phyloP scores from a whole-genome alignment of 2,113 vertebrate genomes.

The Siniperca knerii region DNA sequence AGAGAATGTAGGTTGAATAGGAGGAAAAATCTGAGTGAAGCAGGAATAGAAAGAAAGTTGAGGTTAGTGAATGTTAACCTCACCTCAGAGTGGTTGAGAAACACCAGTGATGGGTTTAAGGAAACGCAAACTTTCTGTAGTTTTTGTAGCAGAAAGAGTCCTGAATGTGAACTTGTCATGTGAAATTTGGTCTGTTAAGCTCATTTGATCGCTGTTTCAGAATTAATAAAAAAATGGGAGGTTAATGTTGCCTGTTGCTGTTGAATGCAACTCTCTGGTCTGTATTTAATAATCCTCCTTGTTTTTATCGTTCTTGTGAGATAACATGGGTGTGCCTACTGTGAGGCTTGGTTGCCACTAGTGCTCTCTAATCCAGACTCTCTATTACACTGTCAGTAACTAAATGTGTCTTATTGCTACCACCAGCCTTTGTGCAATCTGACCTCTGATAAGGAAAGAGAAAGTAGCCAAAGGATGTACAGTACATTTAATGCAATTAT shows the following conservation, averaged over 20 bases:
- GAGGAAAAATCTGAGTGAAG: neutral
- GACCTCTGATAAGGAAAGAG: conserved; percentile 7
- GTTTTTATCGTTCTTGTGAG: neutral
- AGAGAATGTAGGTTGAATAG: neutral
- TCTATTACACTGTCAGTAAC: neutral
- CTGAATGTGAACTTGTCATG: conserved; percentile 10
- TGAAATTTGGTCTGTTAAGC: neutral
- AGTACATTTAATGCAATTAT: neutral
- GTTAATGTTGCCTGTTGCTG: neutral
- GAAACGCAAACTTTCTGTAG: neutral
- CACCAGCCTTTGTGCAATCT: neutral
- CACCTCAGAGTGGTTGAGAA: neutral
- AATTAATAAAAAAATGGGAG: neutral
- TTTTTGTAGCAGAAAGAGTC: neutral
- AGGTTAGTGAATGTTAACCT: neutral
- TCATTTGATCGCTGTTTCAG: neutral
- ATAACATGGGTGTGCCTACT: conserved; percentile 30
- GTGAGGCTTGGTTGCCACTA: conserved; percentile 12
- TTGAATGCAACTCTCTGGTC: neutral
- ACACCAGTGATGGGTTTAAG: too few species aligned
- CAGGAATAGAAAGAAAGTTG: neutral
- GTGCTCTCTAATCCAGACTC: conserved; percentile 6
- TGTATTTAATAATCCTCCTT: neutral
- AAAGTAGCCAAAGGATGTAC: conserved; percentile 13
- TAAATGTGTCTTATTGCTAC: neutral